Conservation (phyloP, 2,113 vertebrate genomes). For the Bombycilla garrulus region DNA sequence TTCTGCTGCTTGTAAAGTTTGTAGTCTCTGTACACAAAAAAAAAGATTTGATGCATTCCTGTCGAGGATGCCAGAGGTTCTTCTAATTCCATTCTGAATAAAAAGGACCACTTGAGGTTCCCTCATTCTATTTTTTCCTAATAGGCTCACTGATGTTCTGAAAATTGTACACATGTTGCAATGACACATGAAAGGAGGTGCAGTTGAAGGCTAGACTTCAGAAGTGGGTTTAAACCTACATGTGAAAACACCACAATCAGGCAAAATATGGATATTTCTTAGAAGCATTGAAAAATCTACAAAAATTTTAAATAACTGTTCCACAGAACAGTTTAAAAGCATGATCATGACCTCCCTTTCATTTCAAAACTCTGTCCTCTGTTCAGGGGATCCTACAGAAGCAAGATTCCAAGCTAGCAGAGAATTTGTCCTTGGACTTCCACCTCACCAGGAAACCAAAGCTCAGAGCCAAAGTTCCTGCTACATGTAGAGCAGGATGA, state of each 20-base stretch:
- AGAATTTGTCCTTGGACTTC: not conserved
- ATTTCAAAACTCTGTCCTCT: not conserved
- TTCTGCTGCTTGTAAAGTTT: not conserved
- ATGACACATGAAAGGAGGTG: not conserved
- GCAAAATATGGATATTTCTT: not conserved
- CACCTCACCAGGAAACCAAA: not conserved
- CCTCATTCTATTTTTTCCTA: not conserved
- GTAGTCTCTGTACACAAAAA: not conserved
- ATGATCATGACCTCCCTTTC: not conserved
- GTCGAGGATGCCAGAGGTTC: not conserved
- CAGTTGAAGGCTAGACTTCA: not conserved
- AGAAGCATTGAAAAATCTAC: not conserved
- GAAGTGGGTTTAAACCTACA: not conserved
- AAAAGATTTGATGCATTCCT: not conserved
- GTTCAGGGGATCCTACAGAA: not conserved
- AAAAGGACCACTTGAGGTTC: not conserved
- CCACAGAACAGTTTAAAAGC: not conserved
- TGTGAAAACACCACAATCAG: not conserved
- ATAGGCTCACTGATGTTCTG: not conserved
- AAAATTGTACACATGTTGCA: not conserved
- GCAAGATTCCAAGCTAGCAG: not conserved
- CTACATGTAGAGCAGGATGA: not conserved
- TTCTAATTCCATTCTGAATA: not conserved
- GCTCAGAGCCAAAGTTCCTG: not conserved
- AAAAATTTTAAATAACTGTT: not conserved